A percentile compares a stretch with the other conserved stretches of the same genome.
phyloP scores from a whole-genome alignment of 1,140 invertebrate genomes.

The Leptinotarsa defecta region DNA sequence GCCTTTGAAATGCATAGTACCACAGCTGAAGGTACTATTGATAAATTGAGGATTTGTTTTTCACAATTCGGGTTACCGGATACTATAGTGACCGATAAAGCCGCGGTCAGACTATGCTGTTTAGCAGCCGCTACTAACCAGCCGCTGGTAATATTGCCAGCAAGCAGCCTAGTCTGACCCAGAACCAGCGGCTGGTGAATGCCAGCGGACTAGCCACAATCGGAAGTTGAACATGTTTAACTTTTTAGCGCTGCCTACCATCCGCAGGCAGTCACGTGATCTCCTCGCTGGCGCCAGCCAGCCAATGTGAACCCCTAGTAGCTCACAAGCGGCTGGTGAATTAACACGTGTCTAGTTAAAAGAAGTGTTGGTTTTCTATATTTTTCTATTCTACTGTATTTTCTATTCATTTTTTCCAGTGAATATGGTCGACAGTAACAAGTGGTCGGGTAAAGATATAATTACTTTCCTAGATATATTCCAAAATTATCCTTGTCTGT shows the following conservation, averaged over 20 bases:
- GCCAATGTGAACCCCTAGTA: constrained; percentile 23
- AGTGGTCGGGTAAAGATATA: constrained; percentile 21
- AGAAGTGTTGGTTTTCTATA: background rate
- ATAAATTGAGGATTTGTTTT: too few relatives aligned
- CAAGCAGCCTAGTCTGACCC: constrained; percentile 11
- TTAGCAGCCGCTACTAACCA: too few relatives aligned
- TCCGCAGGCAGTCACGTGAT: constrained; percentile 22
- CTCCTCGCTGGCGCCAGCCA: constrained; percentile 6
- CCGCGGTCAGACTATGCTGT: background rate
- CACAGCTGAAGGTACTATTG: too few relatives aligned
- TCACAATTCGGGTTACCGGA: too few relatives aligned
- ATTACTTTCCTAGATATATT: constrained; percentile 23
- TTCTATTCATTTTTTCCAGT: constrained; percentile 16
- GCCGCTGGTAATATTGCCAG: too few relatives aligned
- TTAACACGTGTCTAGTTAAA: constrained; percentile 2
- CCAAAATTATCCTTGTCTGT: constrained; percentile 26
- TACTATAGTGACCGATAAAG: too few relatives aligned
- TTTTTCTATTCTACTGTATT: constrained; percentile 13
- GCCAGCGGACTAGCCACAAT: constrained; percentile 21
- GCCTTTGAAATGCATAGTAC: too few relatives aligned
- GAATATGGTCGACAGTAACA: constrained; percentile 21
- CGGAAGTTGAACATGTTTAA: constrained; percentile 25
- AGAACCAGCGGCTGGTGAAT: constrained; percentile 26
- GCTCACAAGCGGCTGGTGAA: constrained; percentile 11
- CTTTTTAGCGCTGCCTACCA: constrained; percentile 17